Percentiles rank a stretch among this genome's conserved stretches.
Evolutionary conservation across 2,888 invertebrate genomes (phyloP).

Genomic region (Pandemis cinnamomeana): DNA sequence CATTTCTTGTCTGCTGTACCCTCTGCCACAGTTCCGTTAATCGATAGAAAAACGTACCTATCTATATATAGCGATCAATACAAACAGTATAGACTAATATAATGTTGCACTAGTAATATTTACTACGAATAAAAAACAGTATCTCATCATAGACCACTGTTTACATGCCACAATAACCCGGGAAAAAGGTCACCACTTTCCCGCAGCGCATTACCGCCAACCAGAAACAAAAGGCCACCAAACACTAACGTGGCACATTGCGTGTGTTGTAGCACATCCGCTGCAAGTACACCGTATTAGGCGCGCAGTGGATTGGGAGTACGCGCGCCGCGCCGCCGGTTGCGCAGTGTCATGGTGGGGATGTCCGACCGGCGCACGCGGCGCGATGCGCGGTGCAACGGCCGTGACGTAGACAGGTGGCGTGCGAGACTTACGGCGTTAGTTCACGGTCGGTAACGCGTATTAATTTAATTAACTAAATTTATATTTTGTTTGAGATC

Average conservation of each 20-base stretch:
- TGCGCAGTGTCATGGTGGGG: not conserved
- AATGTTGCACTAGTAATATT: not conserved
- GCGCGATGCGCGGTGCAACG: constrained; percentile 51
- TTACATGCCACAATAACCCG: constrained; percentile 24
- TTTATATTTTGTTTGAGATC: too few relatives aligned
- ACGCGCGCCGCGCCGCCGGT: not conserved
- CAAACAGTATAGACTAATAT: too few relatives aligned
- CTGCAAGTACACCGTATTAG: not conserved
- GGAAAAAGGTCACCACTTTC: constrained; percentile 52
- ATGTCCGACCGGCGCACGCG: not conserved
- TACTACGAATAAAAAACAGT: not conserved
- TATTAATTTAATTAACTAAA: not conserved
- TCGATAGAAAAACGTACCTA: too few relatives aligned
- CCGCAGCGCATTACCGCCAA: constrained; percentile 43
- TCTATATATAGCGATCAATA: too few relatives aligned
- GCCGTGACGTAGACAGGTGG: constrained; percentile 51
- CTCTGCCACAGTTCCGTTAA: too few relatives aligned
- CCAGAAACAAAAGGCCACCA: not conserved
- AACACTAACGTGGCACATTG: not conserved
- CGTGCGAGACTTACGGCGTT: constrained; percentile 17
- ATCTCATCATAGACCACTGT: constrained; percentile 36
- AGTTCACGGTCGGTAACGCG: not conserved
- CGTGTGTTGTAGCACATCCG: not conserved
- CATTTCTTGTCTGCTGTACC: too few relatives aligned
- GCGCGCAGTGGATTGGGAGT: not conserved